These are phyloP conservation scores for Chelon labrosus DNA, from an alignment of 2,797 vertebrate genomes.

Conservation along the genomic window DNA sequence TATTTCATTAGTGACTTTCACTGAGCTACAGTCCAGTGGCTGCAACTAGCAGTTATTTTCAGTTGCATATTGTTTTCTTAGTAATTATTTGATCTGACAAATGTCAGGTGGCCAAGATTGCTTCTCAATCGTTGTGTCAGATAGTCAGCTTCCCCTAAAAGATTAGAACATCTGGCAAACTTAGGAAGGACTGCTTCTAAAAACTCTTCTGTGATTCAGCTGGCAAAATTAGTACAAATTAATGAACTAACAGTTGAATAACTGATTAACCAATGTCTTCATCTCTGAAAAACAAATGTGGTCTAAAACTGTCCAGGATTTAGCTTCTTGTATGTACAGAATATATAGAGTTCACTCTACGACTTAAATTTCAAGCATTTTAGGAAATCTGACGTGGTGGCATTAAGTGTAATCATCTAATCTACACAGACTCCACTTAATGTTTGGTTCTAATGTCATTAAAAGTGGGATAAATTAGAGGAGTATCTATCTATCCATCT, in stretches of 20 bases:
- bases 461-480: too few species aligned
- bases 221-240: background rate
- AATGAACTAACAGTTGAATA: background rate
- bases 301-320: background rate
- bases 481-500: too few species aligned
- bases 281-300: background rate
- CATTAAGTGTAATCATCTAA: background rate
- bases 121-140: background rate
- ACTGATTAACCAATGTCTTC: conserved; percentile 16
- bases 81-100: background rate
- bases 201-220: background rate
- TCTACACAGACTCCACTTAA: background rate
- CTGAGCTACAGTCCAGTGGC: background rate
- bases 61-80: background rate
- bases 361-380: background rate
- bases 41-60: background rate
- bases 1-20: background rate
- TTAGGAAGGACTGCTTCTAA: background rate
- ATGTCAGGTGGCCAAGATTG: background rate
- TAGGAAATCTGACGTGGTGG: background rate
- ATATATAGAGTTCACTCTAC: background rate
- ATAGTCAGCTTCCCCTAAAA: background rate
- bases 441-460: too few species aligned
- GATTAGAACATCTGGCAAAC: background rate
- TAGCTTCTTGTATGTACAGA: background rate